Percentiles rank a stretch among this genome's conserved stretches.
Evolutionary conservation across 1,140 invertebrate genomes (phyloP).

Genomic region (Drosophila melanogaster): Release_6_plus_ISO1_MT NT_033777.3:20980001-20980500

Average conservation of each 20-base stretch:
- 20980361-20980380: constrained; percentile 54
- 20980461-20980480: constrained; percentile 18
- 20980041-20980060: constrained; percentile 49
- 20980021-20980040: constrained; percentile 18
- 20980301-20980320: constrained; percentile 29
- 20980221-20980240: constrained; percentile 40
- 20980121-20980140: constrained; percentile 17
- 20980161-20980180: constrained; percentile 20
- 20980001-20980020: constrained; percentile 7
- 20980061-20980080: constrained; percentile 28
- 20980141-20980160: constrained; percentile 59
- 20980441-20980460: not conserved
- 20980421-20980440: constrained; percentile 36
- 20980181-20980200: constrained; percentile 51
- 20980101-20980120: constrained; percentile 14
- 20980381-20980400: constrained; percentile 46
- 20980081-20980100: constrained; percentile 40
- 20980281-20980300: constrained; percentile 16
- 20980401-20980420: constrained; percentile 39
- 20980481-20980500: constrained; percentile 15
- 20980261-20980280: constrained; percentile 37
- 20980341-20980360: constrained; percentile 16
- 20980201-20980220: constrained; percentile 20
- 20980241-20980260: constrained; percentile 42
- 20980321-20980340: constrained; percentile 12